Evolutionary conservation across 1,140 invertebrate genomes (phyloP).

Genomic region (Radopholus similis): DNA sequence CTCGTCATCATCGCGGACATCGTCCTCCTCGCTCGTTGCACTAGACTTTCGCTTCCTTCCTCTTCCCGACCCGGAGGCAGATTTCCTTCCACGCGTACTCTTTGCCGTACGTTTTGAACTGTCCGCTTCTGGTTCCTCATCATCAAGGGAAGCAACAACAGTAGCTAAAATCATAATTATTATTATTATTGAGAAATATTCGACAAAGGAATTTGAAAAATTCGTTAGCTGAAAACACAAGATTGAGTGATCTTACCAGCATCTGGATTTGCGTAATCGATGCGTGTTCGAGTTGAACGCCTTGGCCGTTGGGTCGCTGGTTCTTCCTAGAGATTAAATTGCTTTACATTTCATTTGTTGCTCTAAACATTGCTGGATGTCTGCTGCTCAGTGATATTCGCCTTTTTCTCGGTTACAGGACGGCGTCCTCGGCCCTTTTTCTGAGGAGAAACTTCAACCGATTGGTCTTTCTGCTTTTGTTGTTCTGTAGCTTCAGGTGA

Average conservation of each 20-base stretch:
- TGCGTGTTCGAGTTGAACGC: slow-evolving; percentile 10
- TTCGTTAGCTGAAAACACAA: neutral
- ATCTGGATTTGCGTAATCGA: slow-evolving; percentile 20
- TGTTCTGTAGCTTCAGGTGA: slow-evolving; percentile 7
- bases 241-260: neutral
- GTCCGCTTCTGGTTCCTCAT: slow-evolving; percentile 32
- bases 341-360: no score
- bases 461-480: neutral
- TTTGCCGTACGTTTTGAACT: slow-evolving; percentile 1
- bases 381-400: neutral
- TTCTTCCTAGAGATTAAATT: neutral
- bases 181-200: neutral
- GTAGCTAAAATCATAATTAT: neutral
- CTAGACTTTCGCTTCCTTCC: slow-evolving; percentile 12
- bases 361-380: no score
- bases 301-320: slow-evolving; percentile 14
- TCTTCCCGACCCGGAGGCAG: neutral
- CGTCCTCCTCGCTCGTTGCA: slow-evolving; percentile 18
- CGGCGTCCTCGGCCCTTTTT: slow-evolving; percentile 9
- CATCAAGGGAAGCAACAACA: slow-evolving; percentile 40
- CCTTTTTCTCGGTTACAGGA: slow-evolving; percentile 3
- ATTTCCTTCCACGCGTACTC: slow-evolving; percentile 23
- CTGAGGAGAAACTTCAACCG: neutral
- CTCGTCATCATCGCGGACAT: slow-evolving; percentile 26
- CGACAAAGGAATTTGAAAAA: neutral